A percentile compares a stretch with the other conserved stretches of the same genome.
These are phyloP conservation scores for Nerophis ophidion DNA, from an alignment of 2,113 vertebrate species.

Conservation along the genomic window DNA sequence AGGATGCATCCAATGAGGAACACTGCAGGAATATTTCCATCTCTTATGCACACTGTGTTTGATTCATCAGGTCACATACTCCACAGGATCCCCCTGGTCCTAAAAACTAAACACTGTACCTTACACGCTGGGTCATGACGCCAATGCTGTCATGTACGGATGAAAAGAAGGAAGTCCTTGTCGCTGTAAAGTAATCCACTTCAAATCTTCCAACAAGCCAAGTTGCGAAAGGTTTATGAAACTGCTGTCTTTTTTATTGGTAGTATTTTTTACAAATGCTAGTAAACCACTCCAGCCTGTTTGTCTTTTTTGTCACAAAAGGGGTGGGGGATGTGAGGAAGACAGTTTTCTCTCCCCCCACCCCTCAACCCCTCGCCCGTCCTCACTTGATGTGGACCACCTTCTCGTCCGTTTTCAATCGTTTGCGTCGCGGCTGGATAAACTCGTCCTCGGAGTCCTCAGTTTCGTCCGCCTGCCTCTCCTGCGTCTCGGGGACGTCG, in stretches of 20 bases:
- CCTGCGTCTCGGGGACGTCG: constrained; percentile 73
- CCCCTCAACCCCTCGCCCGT: constrained; percentile 3
- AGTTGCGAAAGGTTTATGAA: constrained; percentile 36
- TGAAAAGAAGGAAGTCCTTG: constrained; percentile 50
- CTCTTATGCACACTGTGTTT: constrained; percentile 67
- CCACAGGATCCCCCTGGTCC: constrained; percentile 52
- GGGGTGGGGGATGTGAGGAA: constrained; percentile 39
- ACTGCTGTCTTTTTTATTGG: constrained; percentile 19
- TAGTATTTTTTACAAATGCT: constrained; percentile 24
- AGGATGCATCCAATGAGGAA: constrained; percentile 66
- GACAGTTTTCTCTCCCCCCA: constrained; percentile 35
- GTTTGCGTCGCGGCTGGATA: constrained; percentile 91
- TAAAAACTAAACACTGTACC: constrained; percentile 47
- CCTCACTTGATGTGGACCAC: constrained; percentile 88
- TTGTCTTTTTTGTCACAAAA: constrained; percentile 33
- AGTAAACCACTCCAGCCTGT: constrained; percentile 40
- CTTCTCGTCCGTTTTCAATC: constrained; percentile 95
- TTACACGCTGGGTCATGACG: constrained; percentile 70
- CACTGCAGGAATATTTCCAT: constrained; percentile 57
- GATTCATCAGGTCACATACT: constrained; percentile 61
- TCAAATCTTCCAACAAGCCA: constrained; percentile 62
- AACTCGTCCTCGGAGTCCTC: constrained; percentile 95
- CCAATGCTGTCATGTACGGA: constrained; percentile 74
- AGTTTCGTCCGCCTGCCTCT: constrained; percentile 80
- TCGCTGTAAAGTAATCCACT: constrained; percentile 58